phyloP scores from a whole-genome alignment of 1,140 invertebrate species.

The Stenopsyche tienmushanensis region DNA sequence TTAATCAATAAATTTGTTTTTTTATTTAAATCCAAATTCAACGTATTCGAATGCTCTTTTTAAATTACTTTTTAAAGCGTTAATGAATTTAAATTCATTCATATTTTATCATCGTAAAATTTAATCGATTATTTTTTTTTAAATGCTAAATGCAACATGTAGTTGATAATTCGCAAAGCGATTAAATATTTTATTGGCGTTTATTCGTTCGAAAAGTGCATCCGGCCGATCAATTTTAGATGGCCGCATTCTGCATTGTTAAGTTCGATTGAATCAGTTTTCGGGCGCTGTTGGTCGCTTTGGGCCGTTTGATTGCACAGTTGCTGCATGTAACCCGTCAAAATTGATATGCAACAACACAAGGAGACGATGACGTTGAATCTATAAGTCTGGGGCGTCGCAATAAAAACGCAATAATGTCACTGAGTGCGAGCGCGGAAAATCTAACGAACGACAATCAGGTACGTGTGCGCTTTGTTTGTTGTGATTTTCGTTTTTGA shows the following conservation, averaged over 20 bases:
- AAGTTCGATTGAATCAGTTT: conserved; percentile 8
- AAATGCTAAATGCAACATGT: neutral
- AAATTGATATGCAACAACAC: neutral
- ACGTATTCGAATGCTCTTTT: neutral
- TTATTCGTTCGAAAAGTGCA: neutral
- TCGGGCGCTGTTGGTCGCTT: neutral
- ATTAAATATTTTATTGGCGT: neutral
- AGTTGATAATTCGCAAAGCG: neutral
- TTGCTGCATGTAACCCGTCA: neutral
- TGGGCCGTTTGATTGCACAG: neutral
- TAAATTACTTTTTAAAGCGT: neutral
- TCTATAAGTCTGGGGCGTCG: neutral
- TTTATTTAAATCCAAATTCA: neutral
- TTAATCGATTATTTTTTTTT: neutral
- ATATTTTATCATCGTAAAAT: too few species aligned
- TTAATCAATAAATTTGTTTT: too few species aligned
- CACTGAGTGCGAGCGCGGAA: conserved; percentile 66
- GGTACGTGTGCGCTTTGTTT: conserved; percentile 45
- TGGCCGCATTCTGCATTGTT: neutral
- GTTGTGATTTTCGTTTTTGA: conserved; percentile 4
- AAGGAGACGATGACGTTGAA: neutral
- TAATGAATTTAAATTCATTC: too few species aligned
- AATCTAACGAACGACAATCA: conserved; percentile 63
- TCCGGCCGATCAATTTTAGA: neutral
- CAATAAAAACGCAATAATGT: conserved; percentile 51